phyloP scores from a whole-genome alignment of 2,888 invertebrate genomes.

The Cecidostiba fungosa region DNA sequence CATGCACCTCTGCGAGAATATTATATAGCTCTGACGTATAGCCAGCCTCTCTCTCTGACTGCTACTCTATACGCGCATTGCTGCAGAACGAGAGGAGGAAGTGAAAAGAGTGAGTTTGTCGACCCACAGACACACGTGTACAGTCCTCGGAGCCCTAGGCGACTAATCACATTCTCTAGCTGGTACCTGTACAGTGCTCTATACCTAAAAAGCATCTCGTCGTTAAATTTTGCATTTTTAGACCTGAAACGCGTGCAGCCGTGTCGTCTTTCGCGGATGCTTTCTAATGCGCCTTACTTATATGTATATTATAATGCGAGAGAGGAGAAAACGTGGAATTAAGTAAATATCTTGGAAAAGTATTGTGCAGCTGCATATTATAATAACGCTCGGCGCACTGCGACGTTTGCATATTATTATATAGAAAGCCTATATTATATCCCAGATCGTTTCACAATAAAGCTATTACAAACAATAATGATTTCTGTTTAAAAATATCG shows the following conservation, averaged over 20 bases:
- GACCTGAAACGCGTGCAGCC: background rate
- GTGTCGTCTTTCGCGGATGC: background rate
- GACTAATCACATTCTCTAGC: slow-evolving; percentile 10
- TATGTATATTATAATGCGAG: slow-evolving; percentile 1
- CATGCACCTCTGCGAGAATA: background rate
- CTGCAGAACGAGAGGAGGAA: slow-evolving; percentile 37
- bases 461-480: too few species aligned
- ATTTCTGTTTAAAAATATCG: too few species aligned
- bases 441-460: too few species aligned
- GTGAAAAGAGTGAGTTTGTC: slow-evolving; percentile 53
- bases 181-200: background rate
- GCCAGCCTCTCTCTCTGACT: background rate
- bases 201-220: background rate
- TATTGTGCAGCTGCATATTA: background rate
- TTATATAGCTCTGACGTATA: slow-evolving; percentile 2
- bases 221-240: slow-evolving; percentile 3
- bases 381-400: background rate
- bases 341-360: background rate
- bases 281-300: slow-evolving; percentile 31
- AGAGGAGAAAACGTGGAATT: slow-evolving; percentile 12
- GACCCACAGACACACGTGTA: slow-evolving; percentile 27
- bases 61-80: slow-evolving; percentile 8
- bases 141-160: background rate
- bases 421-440: background rate
- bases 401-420: background rate